phyloP scores from a whole-genome alignment of 2,797 vertebrate species.

The Cetoscarus ocellatus region DNA sequence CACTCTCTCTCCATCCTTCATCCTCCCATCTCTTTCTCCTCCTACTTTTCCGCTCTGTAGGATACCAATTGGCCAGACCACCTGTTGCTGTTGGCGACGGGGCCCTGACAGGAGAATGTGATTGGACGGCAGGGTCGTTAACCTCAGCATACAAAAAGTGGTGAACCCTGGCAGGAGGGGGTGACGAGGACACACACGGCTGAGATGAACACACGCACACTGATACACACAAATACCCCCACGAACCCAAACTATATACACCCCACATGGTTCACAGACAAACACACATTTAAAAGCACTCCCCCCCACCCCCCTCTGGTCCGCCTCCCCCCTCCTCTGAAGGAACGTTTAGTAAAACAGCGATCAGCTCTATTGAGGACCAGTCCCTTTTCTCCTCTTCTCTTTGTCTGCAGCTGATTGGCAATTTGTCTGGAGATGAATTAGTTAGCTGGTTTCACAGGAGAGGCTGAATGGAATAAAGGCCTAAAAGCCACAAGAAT shows the following conservation, averaged over 20 bases:
- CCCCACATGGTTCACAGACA: constrained; percentile 57
- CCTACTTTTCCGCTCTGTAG: constrained; percentile 77
- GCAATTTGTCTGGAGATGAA: constrained; percentile 84
- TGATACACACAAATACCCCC: constrained; percentile 63
- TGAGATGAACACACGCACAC: constrained; percentile 65
- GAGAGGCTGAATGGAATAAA: constrained; percentile 74
- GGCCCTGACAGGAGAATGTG: constrained; percentile 80
- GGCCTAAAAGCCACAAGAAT: constrained; percentile 72
- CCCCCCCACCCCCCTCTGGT: constrained; percentile 23
- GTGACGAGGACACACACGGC: constrained; percentile 67
- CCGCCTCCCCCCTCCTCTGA: constrained; percentile 50
- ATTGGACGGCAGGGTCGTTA: constrained; percentile 80
- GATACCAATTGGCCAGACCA: constrained; percentile 79
- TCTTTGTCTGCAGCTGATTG: constrained; percentile 82
- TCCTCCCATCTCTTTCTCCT: constrained; percentile 59
- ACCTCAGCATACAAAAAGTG: constrained; percentile 73
- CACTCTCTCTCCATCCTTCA: constrained; percentile 56
- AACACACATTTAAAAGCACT: constrained; percentile 56
- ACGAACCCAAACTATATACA: constrained; percentile 61
- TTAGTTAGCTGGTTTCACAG: constrained; percentile 79
- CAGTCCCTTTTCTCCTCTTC: constrained; percentile 69
- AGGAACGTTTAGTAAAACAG: constrained; percentile 81
- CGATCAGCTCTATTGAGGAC: constrained; percentile 74
- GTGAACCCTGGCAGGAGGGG: constrained; percentile 73
- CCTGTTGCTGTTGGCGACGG: constrained; percentile 83